A percentile compares a stretch with the other conserved stretches of the same genome.
These are phyloP conservation scores for Mythimna impura DNA, from an alignment of 2,888 invertebrate species.

Conservation along the genomic window DNA sequence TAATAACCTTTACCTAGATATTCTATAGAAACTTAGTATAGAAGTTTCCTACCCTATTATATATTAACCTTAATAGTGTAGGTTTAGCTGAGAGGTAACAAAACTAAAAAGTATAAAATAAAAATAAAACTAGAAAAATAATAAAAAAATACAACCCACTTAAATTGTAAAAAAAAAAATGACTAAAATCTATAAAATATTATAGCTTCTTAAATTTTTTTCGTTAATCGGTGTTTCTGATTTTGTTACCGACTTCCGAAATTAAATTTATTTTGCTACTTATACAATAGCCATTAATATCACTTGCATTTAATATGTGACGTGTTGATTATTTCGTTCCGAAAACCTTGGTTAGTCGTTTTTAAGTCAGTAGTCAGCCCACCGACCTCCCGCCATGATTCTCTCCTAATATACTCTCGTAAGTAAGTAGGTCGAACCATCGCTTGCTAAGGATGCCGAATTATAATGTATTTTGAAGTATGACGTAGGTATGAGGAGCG, in stretches of 20 bases:
- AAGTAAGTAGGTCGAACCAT: constrained; percentile 45
- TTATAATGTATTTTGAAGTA: constrained; percentile 48
- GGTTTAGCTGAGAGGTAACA: too few species aligned
- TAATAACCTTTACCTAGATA: too few species aligned
- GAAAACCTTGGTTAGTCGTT: not conserved
- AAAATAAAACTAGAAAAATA: too few species aligned
- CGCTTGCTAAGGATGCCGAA: constrained; percentile 29
- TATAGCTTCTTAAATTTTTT: too few species aligned
- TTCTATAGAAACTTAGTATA: too few species aligned
- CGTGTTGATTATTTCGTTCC: not conserved
- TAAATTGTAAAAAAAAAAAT: too few species aligned
- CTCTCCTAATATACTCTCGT: constrained; percentile 21
- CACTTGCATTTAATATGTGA: not conserved
- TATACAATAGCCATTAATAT: not conserved
- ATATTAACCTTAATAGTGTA: too few species aligned
- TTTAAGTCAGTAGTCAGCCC: constrained; percentile 5
- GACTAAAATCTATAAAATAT: too few species aligned
- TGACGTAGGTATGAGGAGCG: constrained; percentile 1
- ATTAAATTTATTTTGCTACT: not conserved
- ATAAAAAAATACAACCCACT: too few species aligned
- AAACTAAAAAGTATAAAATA: too few species aligned
- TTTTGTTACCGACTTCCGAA: not conserved
- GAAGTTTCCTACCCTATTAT: too few species aligned
- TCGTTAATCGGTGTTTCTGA: too few species aligned
- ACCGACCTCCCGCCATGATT: constrained; percentile 55